Evolutionary conservation across 2,113 vertebrate genomes (phyloP).

Genomic region (Pavo muticus): DNA sequence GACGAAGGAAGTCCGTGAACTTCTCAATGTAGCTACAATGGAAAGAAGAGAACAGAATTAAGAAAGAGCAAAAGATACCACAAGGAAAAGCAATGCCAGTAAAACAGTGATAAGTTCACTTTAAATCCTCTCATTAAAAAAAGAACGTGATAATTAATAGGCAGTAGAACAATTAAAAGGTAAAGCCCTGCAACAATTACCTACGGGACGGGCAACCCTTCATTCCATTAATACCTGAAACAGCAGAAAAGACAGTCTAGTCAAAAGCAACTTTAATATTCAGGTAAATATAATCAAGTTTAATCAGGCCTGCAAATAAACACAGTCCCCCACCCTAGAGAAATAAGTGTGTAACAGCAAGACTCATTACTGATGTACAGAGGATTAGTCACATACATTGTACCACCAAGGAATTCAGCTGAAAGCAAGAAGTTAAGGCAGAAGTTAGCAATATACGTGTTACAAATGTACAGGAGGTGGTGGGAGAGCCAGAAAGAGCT

Average conservation of each 20-base stretch:
- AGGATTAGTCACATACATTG: background rate
- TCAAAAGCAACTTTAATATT: constrained; percentile 78
- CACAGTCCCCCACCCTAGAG: background rate
- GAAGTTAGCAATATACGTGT: background rate
- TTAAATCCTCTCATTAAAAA: constrained; percentile 44
- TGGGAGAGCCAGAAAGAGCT: background rate
- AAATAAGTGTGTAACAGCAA: background rate
- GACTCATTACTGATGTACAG: background rate
- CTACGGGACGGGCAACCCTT: constrained; percentile 79
- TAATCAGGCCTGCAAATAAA: constrained; percentile 23
- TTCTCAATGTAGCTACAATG: constrained; percentile 94
- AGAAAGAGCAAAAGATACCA: background rate
- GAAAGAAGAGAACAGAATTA: constrained; percentile 41
- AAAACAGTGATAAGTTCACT: constrained; percentile 15
- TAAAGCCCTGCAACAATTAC: constrained; percentile 79
- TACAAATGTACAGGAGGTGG: background rate
- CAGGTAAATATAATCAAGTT: background rate
- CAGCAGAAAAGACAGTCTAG: constrained; percentile 78
- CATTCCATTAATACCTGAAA: constrained; percentile 81
- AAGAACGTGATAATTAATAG: constrained; percentile 16
- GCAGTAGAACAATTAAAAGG: constrained; percentile 65
- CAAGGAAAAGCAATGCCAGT: constrained; percentile 2
- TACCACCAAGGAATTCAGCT: background rate
- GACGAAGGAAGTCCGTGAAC: constrained; percentile 97
- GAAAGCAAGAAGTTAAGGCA: constrained; percentile 10